A percentile compares a stretch with the other conserved stretches of the same genome.
Conservation (phyloP, 2,797 vertebrate genomes). For the Trachops cirrhosus region DNA sequence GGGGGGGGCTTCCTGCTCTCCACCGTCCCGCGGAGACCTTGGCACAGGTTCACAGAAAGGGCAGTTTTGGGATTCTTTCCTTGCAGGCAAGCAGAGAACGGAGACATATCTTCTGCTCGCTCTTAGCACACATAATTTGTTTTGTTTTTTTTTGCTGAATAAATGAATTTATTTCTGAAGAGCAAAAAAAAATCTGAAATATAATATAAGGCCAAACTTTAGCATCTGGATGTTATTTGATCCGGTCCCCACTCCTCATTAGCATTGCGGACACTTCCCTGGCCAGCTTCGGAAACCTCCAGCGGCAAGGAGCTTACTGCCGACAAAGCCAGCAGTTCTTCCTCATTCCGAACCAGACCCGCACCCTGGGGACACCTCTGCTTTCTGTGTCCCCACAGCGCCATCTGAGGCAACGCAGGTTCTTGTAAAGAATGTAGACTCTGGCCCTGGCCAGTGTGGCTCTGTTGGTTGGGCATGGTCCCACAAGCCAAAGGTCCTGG, state of each 20-base stretch:
- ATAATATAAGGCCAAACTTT: constrained; percentile 24
- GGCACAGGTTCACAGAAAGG: constrained; percentile 68
- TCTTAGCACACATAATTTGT: constrained; percentile 60
- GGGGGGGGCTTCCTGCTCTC: constrained; percentile 50
- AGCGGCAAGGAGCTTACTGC: neutral
- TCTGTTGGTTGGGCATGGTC: neutral
- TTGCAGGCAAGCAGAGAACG: constrained; percentile 45
- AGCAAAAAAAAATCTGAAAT: constrained; percentile 7
- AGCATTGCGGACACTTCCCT: constrained; percentile 2
- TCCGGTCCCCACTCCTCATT: neutral
- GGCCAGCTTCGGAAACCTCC: neutral
- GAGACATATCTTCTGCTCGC: constrained; percentile 28
- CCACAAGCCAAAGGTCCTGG: neutral
- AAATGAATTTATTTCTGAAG: constrained; percentile 63
- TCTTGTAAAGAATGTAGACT: neutral
- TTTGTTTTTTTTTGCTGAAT: constrained; percentile 64
- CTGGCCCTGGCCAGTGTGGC: neutral
- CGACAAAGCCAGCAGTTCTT: neutral
- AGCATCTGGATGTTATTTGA: constrained; percentile 60
- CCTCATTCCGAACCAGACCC: neutral
- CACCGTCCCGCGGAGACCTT: constrained; percentile 52
- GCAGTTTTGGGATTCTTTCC: constrained; percentile 20
- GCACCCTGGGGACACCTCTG: neutral
- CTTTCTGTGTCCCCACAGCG: neutral
- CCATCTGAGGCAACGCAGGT: neutral